These are phyloP conservation scores for Lepilemur ruficaudatus DNA, from an alignment of 2,797 vertebrate genomes.

Conservation along the genomic window DNA sequence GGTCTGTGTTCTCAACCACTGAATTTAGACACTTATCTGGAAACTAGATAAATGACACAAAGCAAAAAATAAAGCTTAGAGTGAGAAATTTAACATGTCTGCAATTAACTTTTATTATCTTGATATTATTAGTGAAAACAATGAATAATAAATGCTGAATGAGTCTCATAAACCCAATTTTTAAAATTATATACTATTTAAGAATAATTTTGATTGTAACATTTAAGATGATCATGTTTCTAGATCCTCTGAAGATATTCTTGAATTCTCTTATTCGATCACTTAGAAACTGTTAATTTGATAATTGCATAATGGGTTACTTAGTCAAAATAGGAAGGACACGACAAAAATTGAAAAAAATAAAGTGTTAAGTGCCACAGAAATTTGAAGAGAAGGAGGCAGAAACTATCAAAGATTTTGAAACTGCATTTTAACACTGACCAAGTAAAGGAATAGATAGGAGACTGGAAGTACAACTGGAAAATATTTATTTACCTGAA, in stretches of 20 bases:
- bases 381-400: neutral
- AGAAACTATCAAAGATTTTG: neutral
- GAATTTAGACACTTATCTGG: neutral
- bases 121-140: neutral
- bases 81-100: neutral
- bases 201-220: neutral
- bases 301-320: neutral
- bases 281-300: constrained; percentile 31
- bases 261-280: neutral
- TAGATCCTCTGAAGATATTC: constrained; percentile 28
- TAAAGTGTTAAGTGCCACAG: neutral
- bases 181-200: neutral
- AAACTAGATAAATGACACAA: constrained; percentile 10
- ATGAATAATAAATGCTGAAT: neutral
- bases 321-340: neutral
- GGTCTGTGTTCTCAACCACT: neutral
- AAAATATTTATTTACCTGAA: constrained; percentile 1
- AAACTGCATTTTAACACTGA: neutral
- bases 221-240: constrained; percentile 33
- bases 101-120: constrained; percentile 36
- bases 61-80: neutral
- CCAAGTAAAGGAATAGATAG: neutral
- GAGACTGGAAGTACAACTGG: neutral
- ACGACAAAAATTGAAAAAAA: constrained; percentile 21
- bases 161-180: neutral